Base-by-base conservation (phyloP, 2,888 invertebrate genomes). In the Meteorus cinctellus region DNA sequence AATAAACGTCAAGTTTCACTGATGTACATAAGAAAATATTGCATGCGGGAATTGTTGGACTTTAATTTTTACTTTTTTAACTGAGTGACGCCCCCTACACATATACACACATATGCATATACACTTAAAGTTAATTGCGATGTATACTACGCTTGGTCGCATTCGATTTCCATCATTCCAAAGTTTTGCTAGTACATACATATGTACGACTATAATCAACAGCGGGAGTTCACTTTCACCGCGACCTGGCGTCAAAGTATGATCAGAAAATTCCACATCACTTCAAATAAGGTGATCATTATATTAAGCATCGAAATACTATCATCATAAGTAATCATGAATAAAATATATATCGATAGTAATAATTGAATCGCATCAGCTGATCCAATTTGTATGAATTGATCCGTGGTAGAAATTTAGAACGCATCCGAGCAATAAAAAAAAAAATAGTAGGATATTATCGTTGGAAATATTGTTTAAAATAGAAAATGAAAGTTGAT, bases 151-250 rank as follows among this genome's bases (percentile, higher is more conserved):
- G 75, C 75, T 77, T 76, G 74, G 79, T 74, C 74, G 80, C 77
- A 78, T 80, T 84, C 81, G 82, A 84, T 84, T 85, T 82, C 78
- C 80, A 84, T 81, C 82, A 78, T 80, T 82, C 76, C 45, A 48
- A 51, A 48, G 55, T 55, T 68, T 68, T 68, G 48, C 31, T 29
- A 29, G 2, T 6, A 55, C 55, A 55, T 19, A 55, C 55, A 55
- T 19, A 55, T 19, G n/a, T 3, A n/a, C 19, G 68, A 78, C 81
- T 80, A 82, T 82, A 82, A 84, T 78, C 76, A 74, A 62, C 31
- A 45, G 73, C 77, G 77, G 81, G 79, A 81, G 81, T 86, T 84
- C 81, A 83, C 87, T 87, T 87, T 87, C 87, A 86, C 87, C 83
- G 76, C 79, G 83, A 82, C 82, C 81, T 78, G 71, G 60, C 62